Evolutionary conservation across 2,888 invertebrate genomes (phyloP).

Genomic region (Drosophila fulvimacula): DNA sequence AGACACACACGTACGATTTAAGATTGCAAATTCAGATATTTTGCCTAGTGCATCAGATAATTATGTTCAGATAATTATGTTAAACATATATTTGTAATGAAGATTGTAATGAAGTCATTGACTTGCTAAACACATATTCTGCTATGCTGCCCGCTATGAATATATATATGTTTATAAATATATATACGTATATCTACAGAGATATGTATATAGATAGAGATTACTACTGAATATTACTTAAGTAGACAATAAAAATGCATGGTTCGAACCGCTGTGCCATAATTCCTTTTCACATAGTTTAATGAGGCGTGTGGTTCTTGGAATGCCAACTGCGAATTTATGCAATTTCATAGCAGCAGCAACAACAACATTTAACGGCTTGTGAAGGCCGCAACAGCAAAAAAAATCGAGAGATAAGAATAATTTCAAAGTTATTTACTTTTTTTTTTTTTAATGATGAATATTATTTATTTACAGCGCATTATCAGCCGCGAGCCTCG

Average conservation of each 20-base stretch:
- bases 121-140: conserved; percentile 20
- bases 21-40: not conserved
- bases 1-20: no score
- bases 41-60: no score
- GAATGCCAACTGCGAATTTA: conserved; percentile 54
- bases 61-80: not conserved
- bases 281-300: conserved; percentile 30
- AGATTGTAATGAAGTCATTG: conserved; percentile 47
- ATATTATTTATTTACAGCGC: conserved; percentile 74
- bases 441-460: conserved; percentile 48
- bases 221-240: conserved; percentile 25
- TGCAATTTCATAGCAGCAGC: conserved; percentile 32
- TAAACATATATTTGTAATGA: not conserved
- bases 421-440: not conserved
- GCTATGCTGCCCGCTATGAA: not conserved
- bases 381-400: conserved; percentile 6
- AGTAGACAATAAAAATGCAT: conserved; percentile 58
- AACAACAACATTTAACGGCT: conserved; percentile 4
- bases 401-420: conserved; percentile 39
- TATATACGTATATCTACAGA: not conserved
- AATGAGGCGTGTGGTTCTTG: conserved; percentile 32
- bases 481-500: conserved; percentile 54
- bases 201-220: not conserved
- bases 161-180: not conserved
- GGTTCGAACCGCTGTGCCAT: conserved; percentile 32